Conservation (phyloP, 2,113 vertebrate species). For the Periophthalmodon schlosseri region DNA sequence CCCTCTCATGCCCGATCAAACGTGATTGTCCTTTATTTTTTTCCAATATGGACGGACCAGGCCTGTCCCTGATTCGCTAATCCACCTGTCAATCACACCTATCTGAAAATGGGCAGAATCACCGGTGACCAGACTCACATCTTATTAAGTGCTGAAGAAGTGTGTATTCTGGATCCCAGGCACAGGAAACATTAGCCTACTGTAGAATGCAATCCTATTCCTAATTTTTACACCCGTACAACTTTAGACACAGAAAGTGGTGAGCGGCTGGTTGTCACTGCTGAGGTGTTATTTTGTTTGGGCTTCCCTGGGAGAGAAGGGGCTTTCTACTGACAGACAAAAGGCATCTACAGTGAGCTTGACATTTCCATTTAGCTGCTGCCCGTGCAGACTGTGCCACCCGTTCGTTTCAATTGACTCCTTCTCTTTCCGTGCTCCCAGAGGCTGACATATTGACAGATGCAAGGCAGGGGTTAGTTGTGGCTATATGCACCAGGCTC, state of each 20-base stretch:
- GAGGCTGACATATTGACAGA: slow-evolving; percentile 1
- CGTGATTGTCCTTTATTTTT: too few relatives aligned
- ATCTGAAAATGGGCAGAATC: too few relatives aligned
- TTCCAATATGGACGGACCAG: too few relatives aligned
- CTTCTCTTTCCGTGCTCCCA: slow-evolving; percentile 47
- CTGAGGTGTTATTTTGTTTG: slow-evolving; percentile 51
- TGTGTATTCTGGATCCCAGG: too few relatives aligned
- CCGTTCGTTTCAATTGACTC: slow-evolving; percentile 69
- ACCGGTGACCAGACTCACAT: too few relatives aligned
- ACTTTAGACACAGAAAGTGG: slow-evolving; percentile 43
- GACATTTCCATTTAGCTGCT: slow-evolving; percentile 75
- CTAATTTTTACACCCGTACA: background rate
- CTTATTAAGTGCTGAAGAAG: too few relatives aligned
- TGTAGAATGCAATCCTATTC: background rate
- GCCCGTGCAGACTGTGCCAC: slow-evolving; percentile 39
- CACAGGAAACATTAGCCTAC: too few relatives aligned
- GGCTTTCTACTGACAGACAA: slow-evolving; percentile 66
- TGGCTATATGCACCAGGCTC: slow-evolving; percentile 18
- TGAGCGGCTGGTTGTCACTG: slow-evolving; percentile 47
- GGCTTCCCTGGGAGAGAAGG: slow-evolving; percentile 44
- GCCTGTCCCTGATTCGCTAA: too few relatives aligned
- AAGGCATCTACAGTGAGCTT: slow-evolving; percentile 57
- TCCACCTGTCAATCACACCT: too few relatives aligned
- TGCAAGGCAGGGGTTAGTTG: slow-evolving; percentile 40
- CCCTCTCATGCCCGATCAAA: too few relatives aligned